Conservation (phyloP, 2,888 invertebrate genomes). For the Chloromyia formosa region DNA sequence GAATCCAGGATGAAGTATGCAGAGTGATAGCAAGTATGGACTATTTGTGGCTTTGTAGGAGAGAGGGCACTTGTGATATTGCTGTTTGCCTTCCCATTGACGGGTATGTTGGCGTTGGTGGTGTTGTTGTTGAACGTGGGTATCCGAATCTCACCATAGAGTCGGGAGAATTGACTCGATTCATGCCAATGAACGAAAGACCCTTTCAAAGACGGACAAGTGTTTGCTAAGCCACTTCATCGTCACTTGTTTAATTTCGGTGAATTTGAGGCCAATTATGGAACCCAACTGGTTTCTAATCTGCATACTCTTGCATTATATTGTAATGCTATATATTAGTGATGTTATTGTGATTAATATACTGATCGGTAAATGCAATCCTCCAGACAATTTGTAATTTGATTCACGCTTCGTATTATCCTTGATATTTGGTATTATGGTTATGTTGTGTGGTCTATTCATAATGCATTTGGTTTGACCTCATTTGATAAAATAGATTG, state of each 20-base stretch:
- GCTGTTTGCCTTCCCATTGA: too few relatives aligned
- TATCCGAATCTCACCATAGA: too few relatives aligned
- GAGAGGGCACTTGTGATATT: slow-evolving; percentile 13
- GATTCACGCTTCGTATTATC: slow-evolving; percentile 3
- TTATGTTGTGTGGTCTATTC: too few relatives aligned
- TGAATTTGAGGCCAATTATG: slow-evolving; percentile 40
- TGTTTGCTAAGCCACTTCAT: slow-evolving; percentile 37
- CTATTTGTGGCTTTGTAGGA: slow-evolving; percentile 28
- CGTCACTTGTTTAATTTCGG: slow-evolving; percentile 33
- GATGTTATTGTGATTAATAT: not conserved
- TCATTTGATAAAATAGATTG: too few relatives aligned
- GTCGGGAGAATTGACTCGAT: not conserved
- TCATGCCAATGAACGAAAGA: slow-evolving; percentile 27
- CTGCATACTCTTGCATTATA: not conserved
- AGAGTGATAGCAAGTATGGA: not conserved
- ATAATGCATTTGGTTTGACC: too few relatives aligned
- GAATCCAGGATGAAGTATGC: slow-evolving; percentile 5
- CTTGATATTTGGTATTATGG: too few relatives aligned
- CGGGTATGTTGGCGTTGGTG: too few relatives aligned
- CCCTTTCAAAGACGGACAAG: slow-evolving; percentile 39
- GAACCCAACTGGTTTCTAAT: slow-evolving; percentile 8
- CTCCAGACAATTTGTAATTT: not conserved
- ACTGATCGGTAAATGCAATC: not conserved
- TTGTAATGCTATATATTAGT: not conserved
- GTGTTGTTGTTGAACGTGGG: too few relatives aligned